Conservation (phyloP, 2,113 vertebrate species). For the Pseudonaja textilis region DNA sequence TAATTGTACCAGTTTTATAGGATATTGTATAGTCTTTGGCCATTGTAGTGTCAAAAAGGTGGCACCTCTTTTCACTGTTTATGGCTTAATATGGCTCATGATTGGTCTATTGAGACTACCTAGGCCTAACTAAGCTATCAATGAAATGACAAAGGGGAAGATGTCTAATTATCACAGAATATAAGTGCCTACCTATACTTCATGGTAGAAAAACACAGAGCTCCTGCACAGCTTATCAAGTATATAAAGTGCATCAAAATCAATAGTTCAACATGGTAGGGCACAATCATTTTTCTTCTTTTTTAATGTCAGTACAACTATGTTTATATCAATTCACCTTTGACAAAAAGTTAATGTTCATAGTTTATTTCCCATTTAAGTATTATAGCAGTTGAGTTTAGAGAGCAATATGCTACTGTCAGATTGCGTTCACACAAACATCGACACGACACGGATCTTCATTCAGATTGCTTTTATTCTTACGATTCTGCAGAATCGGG, state of each 20-base stretch:
- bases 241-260: conserved; percentile 27
- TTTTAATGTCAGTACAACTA: conserved; percentile 37
- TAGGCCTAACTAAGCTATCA: not conserved
- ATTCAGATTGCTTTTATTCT: too few species aligned
- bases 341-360: conserved; percentile 40
- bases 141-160: not conserved
- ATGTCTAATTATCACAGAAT: not conserved
- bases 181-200: conserved; percentile 1
- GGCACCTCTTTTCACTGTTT: not conserved
- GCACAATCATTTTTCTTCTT: conserved; percentile 19
- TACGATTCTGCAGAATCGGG: too few species aligned
- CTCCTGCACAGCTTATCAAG: conserved; percentile 6
- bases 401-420: not conserved
- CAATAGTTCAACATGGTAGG: conserved; percentile 46
- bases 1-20: not conserved
- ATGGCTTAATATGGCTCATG: not conserved
- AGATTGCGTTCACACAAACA: too few species aligned
- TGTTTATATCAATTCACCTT: conserved; percentile 50
- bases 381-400: conserved; percentile 51
- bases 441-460: too few species aligned
- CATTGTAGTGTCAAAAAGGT: not conserved
- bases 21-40: not conserved
- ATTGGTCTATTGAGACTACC: not conserved
- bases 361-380: conserved; percentile 44
- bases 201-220: conserved; percentile 2